Conservation (phyloP, 2,797 vertebrate species). For the Mormyrops boulengeri region DNA sequence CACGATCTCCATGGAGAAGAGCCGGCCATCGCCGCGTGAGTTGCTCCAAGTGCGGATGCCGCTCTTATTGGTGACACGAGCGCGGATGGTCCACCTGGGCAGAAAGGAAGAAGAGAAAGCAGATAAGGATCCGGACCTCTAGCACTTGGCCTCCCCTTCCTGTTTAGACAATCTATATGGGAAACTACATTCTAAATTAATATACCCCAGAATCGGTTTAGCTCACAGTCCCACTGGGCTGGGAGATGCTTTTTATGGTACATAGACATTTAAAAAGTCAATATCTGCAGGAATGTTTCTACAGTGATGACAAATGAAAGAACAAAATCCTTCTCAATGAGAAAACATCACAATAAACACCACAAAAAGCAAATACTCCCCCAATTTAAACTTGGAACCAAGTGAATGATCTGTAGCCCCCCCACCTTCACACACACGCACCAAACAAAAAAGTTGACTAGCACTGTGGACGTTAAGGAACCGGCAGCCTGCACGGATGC, state of each 20-base stretch:
- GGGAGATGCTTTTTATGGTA: neutral
- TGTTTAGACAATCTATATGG: neutral
- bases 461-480: neutral
- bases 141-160: neutral
- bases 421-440: neutral
- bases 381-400: neutral
- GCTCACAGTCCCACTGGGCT: neutral
- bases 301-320: neutral
- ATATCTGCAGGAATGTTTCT: neutral
- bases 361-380: neutral
- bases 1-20: conserved; percentile 92
- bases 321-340: neutral
- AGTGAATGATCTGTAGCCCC: neutral
- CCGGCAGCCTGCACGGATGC: neutral
- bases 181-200: neutral
- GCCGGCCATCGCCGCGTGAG: conserved; percentile 89
- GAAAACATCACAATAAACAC: neutral
- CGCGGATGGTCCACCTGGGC: conserved; percentile 89
- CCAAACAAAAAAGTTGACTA: neutral
- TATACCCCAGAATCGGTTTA: neutral
- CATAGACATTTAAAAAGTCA: neutral
- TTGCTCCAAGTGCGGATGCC: conserved; percentile 94
- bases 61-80: conserved; percentile 89
- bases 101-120: neutral
- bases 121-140: neutral